phyloP scores from a whole-genome alignment of 2,888 invertebrate species.

The Agrochola litura region DNA sequence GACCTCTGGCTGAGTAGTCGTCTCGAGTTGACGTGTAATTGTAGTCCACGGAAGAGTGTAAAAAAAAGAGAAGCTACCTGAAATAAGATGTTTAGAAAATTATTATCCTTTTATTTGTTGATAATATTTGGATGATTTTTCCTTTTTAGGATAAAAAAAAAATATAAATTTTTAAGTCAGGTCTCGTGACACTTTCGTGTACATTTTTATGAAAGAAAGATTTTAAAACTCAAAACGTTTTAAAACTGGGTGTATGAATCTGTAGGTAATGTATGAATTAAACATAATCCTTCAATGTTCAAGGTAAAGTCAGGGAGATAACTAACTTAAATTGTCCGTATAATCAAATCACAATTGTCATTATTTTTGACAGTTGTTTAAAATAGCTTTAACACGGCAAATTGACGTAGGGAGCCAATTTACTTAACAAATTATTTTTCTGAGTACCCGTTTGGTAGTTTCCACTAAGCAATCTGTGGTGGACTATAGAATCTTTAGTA shows the following conservation, averaged over 20 bases:
- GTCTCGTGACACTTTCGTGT: neutral
- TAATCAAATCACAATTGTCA: neutral
- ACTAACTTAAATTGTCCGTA: neutral
- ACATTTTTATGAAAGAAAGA: too few relatives aligned
- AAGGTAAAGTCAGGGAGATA: neutral
- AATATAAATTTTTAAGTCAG: neutral
- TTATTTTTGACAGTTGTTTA: neutral
- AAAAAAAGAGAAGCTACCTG: slow-evolving; percentile 26
- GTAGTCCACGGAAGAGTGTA: slow-evolving; percentile 21
- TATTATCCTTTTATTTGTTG: neutral
- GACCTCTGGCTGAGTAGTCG: slow-evolving; percentile 26
- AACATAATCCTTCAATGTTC: neutral
- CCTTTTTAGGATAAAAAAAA: neutral
- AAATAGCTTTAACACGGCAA: neutral
- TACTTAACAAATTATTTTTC: too few relatives aligned
- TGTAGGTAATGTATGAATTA: neutral
- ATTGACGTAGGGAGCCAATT: neutral
- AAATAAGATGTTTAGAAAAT: slow-evolving; percentile 1
- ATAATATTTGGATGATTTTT: too few relatives aligned
- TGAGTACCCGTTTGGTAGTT: neutral
- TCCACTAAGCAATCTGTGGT: neutral
- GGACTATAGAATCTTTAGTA: slow-evolving; percentile 1
- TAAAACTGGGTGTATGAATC: neutral
- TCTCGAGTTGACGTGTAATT: slow-evolving; percentile 43
- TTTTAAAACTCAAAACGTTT: neutral